phyloP scores from a whole-genome alignment of 2,888 invertebrate species.

The Drosophila multiciliata region DNA sequence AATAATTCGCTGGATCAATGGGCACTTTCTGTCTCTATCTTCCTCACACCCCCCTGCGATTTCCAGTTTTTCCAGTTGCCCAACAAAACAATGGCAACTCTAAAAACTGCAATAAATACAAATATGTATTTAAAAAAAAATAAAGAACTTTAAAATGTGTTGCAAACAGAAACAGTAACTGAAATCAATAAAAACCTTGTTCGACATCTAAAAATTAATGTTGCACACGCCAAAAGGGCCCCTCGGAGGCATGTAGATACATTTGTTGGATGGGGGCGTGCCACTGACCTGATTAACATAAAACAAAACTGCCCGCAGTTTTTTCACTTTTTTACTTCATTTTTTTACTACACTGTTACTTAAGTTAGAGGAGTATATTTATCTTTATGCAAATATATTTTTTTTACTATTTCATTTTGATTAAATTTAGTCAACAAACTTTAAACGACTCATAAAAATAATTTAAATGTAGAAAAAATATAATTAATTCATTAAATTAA shows the following conservation, averaged over 20 bases:
- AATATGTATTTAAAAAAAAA: not conserved
- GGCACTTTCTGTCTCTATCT: not conserved
- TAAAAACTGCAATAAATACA: conserved; percentile 1
- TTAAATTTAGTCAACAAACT: not conserved
- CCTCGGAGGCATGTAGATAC: conserved; percentile 9
- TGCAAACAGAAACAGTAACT: not conserved
- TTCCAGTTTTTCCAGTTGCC: conserved; percentile 26
- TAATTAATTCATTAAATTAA: not conserved
- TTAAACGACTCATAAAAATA: not conserved
- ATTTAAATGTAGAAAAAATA: not conserved
- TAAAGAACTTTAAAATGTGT: not conserved
- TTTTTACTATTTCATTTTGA: not conserved
- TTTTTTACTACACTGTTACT: not conserved
- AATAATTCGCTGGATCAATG: conserved; percentile 46
- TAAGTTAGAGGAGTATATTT: not conserved
- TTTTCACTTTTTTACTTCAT: conserved; percentile 8
- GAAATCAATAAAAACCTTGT: conserved; percentile 35
- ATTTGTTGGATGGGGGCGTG: conserved; percentile 46
- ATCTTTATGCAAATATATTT: not conserved
- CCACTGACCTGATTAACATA: conserved; percentile 83
- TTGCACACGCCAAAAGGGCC: conserved; percentile 22
- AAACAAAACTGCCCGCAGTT: conserved; percentile 70
- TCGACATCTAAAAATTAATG: conserved; percentile 20
- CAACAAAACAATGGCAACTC: not conserved
- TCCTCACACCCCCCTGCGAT: not conserved